Conservation (phyloP, 2,888 invertebrate genomes). For the Andrena trimmerana region DNA sequence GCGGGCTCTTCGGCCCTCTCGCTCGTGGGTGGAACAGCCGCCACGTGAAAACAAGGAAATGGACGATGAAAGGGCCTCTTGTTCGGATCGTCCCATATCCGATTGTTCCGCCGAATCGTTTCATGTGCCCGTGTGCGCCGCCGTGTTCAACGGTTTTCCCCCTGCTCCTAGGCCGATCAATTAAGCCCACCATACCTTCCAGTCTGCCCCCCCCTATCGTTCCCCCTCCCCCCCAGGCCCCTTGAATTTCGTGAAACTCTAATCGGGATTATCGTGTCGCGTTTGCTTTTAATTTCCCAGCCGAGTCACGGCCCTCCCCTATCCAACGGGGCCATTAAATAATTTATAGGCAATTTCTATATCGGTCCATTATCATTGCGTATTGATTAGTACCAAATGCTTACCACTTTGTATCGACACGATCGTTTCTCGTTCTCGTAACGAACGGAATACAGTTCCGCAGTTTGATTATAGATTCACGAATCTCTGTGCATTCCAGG, state of each 20-base stretch:
- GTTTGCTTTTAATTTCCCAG: constrained; percentile 14
- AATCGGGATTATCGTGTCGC: constrained; percentile 36
- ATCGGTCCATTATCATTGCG: neutral
- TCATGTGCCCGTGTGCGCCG: constrained; percentile 26
- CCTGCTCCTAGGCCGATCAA: constrained; percentile 50
- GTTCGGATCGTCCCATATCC: constrained; percentile 69
- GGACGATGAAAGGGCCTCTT: constrained; percentile 70
- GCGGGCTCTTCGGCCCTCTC: constrained; percentile 40
- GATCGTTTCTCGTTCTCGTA: neutral
- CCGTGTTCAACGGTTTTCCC: constrained; percentile 60
- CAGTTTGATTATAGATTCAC: too few relatives aligned
- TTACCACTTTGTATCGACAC: too few relatives aligned
- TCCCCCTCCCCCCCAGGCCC: neutral
- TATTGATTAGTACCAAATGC: neutral
- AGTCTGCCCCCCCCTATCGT: constrained; percentile 42
- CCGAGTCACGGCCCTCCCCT: too few relatives aligned
- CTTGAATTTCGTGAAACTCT: constrained; percentile 37
- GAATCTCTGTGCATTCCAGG: too few relatives aligned
- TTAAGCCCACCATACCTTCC: constrained; percentile 54
- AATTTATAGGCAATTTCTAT: constrained; percentile 17
- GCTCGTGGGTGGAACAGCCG: constrained; percentile 58
- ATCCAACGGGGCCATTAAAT: constrained; percentile 18
- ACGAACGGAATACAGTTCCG: too few relatives aligned
- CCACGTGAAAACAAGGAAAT: constrained; percentile 73
- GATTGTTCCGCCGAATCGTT: constrained; percentile 66